These are phyloP conservation scores for Drosophila lacteicornis DNA, from an alignment of 1,140 invertebrate genomes.

Conservation along the genomic window DNA sequence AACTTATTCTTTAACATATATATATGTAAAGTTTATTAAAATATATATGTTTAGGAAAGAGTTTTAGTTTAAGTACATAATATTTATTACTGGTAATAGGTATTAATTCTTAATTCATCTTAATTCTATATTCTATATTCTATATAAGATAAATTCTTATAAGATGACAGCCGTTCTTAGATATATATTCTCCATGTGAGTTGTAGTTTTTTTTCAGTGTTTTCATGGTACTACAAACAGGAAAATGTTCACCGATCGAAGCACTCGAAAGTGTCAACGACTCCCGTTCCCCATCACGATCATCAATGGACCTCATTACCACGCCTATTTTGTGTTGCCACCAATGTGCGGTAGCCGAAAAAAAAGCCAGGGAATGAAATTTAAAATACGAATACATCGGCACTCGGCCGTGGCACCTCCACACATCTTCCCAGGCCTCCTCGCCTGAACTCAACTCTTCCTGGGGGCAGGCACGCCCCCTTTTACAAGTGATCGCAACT, in stretches of 20 bases:
- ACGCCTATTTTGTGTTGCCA: conserved; percentile 74
- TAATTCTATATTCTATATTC: too few relatives aligned
- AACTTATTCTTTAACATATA: too few relatives aligned
- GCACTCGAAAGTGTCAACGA: conserved; percentile 66
- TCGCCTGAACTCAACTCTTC: conserved; percentile 61
- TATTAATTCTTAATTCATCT: too few relatives aligned
- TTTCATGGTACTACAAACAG: neutral
- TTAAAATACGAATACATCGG: conserved; percentile 42
- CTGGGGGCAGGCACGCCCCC: conserved; percentile 62
- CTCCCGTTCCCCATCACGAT: conserved; percentile 27
- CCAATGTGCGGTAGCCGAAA: conserved; percentile 66
- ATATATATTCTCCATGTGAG: too few relatives aligned
- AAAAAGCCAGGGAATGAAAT: conserved; percentile 4
- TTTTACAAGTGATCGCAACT: conserved; percentile 63
- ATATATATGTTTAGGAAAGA: too few relatives aligned
- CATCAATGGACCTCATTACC: conserved; percentile 58
- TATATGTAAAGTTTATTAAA: too few relatives aligned
- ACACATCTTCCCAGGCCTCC: conserved; percentile 52
- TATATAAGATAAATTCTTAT: too few relatives aligned
- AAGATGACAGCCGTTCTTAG: too few relatives aligned
- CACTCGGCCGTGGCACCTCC: conserved; percentile 60
- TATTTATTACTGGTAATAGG: too few relatives aligned
- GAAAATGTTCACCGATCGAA: conserved; percentile 21
- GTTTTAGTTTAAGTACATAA: too few relatives aligned
- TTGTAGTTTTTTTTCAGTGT: conserved; percentile 1